Conservation (phyloP, 1,140 invertebrate genomes). For the Mya arenaria region DNA sequence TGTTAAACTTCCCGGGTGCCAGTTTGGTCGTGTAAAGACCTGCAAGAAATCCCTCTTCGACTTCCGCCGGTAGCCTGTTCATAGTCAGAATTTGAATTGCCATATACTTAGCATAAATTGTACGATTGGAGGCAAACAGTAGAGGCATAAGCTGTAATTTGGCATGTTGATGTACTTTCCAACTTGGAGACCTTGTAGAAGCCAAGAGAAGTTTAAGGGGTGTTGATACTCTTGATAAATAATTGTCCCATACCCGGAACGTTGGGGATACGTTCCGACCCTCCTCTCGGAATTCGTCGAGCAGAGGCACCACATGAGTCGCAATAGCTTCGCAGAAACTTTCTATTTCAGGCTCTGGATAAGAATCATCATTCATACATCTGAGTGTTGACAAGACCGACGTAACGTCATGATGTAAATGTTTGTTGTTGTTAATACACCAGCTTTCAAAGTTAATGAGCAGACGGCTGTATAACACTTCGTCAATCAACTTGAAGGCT, state of each 20-base stretch:
- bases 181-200: neutral
- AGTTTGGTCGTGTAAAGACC: conserved; percentile 19
- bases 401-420: neutral
- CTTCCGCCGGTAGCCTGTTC: conserved; percentile 2
- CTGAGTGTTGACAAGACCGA: neutral
- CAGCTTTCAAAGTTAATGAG: neutral
- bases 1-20: conserved; percentile 30
- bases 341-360: neutral
- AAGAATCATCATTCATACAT: neutral
- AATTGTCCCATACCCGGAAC: conserved; percentile 41
- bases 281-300: conserved; percentile 6
- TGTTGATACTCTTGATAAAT: neutral
- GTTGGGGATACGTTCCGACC: conserved; percentile 10
- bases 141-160: conserved; percentile 31
- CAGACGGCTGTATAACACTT: neutral
- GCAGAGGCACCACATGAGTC: neutral
- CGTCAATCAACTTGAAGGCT: conserved; percentile 1
- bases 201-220: conserved; percentile 18
- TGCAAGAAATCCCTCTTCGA: neutral
- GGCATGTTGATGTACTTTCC: conserved; percentile 15
- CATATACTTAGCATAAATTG: conserved; percentile 1
- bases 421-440: neutral
- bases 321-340: neutral
- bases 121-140: neutral
- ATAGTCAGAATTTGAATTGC: conserved; percentile 22